Evolutionary conservation across 2,113 vertebrate genomes (phyloP), one percentile per base, ranked within the genome.

Genomic region (Oceanodroma tethys): DNA sequence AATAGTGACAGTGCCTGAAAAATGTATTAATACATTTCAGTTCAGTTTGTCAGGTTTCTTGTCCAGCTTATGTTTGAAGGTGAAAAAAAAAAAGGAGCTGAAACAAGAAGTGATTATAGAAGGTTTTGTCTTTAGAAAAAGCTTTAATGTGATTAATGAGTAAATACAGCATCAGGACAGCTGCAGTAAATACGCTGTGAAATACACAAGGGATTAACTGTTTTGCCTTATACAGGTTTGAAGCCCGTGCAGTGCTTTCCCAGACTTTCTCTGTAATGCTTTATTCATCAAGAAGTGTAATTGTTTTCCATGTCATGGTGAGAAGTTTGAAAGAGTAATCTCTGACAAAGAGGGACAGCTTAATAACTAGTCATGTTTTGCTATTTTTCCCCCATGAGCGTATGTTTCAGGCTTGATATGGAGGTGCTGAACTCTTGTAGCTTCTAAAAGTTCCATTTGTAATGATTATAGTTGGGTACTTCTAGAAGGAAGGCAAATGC

Each of bases 111-210:
- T 65, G 76, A 32, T 92, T 91, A 56, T 78, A 40, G 55, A 73
- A 80, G 68, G 27, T 79, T 97, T 79, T 95, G 73, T 60, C 76
- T 92, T 79, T n/a, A 79, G 52, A 87, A 87, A 81, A 81, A 85
- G 76, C 80, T 95, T 94, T 96, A 81, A 91, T 91, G 70, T 93
- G 76, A 94, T 92, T 91, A 91, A 83, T 66, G 81, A 81, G 74
- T 95, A 94, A 96, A 96, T 95, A 96, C 53, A 97, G 83, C 70
- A 79, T 75, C 62, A 89, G 86, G 62, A 40, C 80, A 94, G 95
- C 84, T 84, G 75, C 56, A 79, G 40, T 95, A 80, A 67, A 81
- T 82, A 75, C 13, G 52, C 36, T 75, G 42, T 95, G 78, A 95
- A 91, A 90, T 80, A 63, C 78, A 83, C 68, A n/a, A 81, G 86